These are phyloP conservation scores for Steromphala cineraria DNA, from an alignment of 2,888 invertebrate species.

Conservation along the genomic window DNA sequence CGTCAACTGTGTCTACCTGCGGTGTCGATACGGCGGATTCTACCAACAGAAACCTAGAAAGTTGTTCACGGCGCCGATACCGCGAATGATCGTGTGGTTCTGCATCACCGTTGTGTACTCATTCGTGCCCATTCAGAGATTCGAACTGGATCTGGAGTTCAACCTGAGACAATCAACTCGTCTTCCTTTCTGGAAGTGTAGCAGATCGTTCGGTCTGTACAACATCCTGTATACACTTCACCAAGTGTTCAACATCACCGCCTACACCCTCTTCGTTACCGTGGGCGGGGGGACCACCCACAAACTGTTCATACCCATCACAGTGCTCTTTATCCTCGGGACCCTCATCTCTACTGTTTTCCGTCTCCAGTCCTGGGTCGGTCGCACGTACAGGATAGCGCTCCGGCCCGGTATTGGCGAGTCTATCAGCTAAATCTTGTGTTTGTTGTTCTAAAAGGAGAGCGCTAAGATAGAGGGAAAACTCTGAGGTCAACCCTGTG, in stretches of 20 bases:
- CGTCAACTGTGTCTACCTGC: conserved; percentile 15
- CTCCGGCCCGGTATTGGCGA: background rate
- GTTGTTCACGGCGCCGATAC: background rate
- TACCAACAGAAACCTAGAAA: background rate
- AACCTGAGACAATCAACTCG: background rate
- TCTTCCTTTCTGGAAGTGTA: conserved; percentile 18
- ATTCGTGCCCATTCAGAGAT: conserved; percentile 16
- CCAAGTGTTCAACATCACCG: conserved; percentile 1
- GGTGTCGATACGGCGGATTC: conserved; percentile 12
- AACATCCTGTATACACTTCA: background rate
- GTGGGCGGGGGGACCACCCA: background rate
- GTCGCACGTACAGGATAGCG: conserved; percentile 9
- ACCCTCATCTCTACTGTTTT: background rate
- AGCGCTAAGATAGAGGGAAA: no score
- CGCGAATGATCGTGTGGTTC: conserved; percentile 6
- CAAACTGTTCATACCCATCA: conserved; percentile 1
- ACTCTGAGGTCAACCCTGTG: no score
- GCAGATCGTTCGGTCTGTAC: background rate
- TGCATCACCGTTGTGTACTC: conserved; percentile 12
- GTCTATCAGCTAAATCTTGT: background rate
- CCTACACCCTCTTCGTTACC: background rate
- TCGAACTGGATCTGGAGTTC: conserved; percentile 14
- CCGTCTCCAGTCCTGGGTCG: conserved; percentile 14
- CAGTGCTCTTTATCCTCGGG: background rate
- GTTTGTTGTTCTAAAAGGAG: no score